These are phyloP conservation scores for Drosophila parthenogenetica DNA, from an alignment of 2,888 invertebrate genomes.

Conservation along the genomic window DNA sequence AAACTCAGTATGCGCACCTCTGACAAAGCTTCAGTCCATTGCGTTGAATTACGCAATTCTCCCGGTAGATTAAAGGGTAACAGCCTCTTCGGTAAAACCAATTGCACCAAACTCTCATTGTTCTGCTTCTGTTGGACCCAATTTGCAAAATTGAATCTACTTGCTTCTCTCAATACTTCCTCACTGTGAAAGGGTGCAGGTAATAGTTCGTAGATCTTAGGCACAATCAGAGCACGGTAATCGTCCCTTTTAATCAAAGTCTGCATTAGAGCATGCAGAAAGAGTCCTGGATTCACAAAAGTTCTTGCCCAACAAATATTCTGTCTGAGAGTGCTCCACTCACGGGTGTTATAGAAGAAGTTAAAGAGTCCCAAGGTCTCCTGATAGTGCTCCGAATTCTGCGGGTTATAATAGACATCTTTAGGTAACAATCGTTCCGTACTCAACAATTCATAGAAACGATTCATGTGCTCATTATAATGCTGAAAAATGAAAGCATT, in stretches of 20 bases:
- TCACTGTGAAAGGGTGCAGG: conserved; percentile 90
- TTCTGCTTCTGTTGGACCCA: conserved; percentile 36
- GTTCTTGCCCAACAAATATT: conserved; percentile 88
- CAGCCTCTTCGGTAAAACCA: conserved; percentile 28
- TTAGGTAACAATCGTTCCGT: conserved; percentile 28
- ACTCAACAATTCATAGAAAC: conserved; percentile 32
- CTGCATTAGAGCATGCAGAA: conserved; percentile 88
- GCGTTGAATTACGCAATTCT: conserved; percentile 35
- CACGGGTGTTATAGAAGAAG: conserved; percentile 87
- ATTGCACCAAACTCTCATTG: conserved; percentile 2
- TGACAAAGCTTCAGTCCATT: conserved; percentile 58
- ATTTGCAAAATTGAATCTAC: conserved; percentile 84
- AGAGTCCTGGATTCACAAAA: conserved; percentile 90
- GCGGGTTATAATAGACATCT: conserved; percentile 35
- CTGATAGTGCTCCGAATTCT: conserved; percentile 34
- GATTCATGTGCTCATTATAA: conserved; percentile 50
- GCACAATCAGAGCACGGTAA: conserved; percentile 88
- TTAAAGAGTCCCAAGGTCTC: conserved; percentile 85
- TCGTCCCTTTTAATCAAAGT: conserved; percentile 89
- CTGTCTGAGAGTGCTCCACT: conserved; percentile 87
- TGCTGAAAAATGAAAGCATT: conserved; percentile 13
- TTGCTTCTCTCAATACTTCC: conserved; percentile 88
- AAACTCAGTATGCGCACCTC: conserved; percentile 55
- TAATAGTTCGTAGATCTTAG: conserved; percentile 91
- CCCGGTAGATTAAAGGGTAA: conserved; percentile 37